phyloP scores from a whole-genome alignment of 1,140 invertebrate species.

The Rhagoletis pomonella region DNA sequence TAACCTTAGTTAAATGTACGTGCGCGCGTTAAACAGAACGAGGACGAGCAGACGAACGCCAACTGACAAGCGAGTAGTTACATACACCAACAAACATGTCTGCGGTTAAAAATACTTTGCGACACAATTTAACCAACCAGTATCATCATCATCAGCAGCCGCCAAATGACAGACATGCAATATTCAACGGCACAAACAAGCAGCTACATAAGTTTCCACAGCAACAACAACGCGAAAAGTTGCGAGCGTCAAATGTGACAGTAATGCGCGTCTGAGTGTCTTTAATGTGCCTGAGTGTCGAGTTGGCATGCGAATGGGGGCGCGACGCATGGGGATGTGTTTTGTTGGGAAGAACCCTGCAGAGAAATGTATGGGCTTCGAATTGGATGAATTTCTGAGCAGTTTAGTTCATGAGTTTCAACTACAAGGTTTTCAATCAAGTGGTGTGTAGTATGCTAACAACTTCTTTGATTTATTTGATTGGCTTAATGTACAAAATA shows the following conservation, averaged over 20 bases:
- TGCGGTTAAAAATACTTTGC: slow-evolving; percentile 14
- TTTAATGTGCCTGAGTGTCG: slow-evolving; percentile 42
- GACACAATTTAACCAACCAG: slow-evolving; percentile 16
- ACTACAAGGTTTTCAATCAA: too few species aligned
- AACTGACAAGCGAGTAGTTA: too few species aligned
- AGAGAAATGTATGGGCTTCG: neutral
- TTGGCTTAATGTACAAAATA: too few species aligned
- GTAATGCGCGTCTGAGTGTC: slow-evolving; percentile 49
- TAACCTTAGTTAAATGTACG: neutral
- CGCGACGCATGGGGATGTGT: neutral
- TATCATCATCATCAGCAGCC: slow-evolving; percentile 31
- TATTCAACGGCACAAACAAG: neutral
- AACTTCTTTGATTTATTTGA: too few species aligned
- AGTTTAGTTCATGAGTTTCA: too few species aligned
- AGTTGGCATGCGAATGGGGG: neutral
- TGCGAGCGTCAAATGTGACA: slow-evolving; percentile 41
- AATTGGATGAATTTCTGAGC: too few species aligned
- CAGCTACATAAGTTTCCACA: neutral
- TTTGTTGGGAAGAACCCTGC: neutral
- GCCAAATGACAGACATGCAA: neutral
- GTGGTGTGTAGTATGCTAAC: too few species aligned
- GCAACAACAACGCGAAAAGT: slow-evolving; percentile 13
- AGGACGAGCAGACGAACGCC: neutral
- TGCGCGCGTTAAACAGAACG: too few species aligned
- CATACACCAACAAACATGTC: neutral